Evolutionary conservation across 2,113 vertebrate genomes (phyloP).

Genomic region (Chlamydotis undulata): DNA sequence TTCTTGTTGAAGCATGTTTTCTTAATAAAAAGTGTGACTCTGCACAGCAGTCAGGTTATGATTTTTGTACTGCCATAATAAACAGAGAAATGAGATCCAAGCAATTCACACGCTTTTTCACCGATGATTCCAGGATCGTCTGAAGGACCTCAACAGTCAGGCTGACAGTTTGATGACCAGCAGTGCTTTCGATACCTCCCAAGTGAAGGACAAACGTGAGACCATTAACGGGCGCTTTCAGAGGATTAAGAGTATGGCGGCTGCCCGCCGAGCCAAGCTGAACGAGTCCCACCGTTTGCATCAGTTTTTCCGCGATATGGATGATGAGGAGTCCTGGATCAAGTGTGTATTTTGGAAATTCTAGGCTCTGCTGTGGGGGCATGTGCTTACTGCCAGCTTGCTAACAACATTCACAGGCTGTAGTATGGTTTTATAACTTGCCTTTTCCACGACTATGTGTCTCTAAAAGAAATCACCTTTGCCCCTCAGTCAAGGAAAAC

Average conservation of each 20-base stretch:
- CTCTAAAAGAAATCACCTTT: background rate
- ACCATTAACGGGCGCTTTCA: conserved; percentile 90
- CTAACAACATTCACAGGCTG: background rate
- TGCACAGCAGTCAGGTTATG: background rate
- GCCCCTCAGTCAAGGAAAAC: background rate
- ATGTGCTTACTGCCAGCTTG: background rate
- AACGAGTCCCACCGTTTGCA: conserved; percentile 97
- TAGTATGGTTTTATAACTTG: background rate
- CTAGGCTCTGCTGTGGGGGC: background rate
- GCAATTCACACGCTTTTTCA: background rate
- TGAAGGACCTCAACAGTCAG: conserved; percentile 97
- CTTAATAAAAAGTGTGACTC: background rate
- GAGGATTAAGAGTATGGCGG: conserved; percentile 93
- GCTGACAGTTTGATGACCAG: conserved; percentile 97
- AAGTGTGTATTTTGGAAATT: conserved; percentile 79
- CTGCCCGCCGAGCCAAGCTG: conserved; percentile 85
- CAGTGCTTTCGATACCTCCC: conserved; percentile 93
- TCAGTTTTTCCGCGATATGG: conserved; percentile 98
- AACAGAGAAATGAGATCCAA: background rate
- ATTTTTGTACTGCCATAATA: background rate
- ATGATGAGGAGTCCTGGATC: conserved; percentile 98
- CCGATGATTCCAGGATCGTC: conserved; percentile 81
- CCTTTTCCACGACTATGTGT: background rate
- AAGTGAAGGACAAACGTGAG: conserved; percentile 93
- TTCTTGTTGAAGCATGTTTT: background rate